phyloP scores from a whole-genome alignment of 2,888 invertebrate species.

The Caenorhabditis zanzibari region DNA sequence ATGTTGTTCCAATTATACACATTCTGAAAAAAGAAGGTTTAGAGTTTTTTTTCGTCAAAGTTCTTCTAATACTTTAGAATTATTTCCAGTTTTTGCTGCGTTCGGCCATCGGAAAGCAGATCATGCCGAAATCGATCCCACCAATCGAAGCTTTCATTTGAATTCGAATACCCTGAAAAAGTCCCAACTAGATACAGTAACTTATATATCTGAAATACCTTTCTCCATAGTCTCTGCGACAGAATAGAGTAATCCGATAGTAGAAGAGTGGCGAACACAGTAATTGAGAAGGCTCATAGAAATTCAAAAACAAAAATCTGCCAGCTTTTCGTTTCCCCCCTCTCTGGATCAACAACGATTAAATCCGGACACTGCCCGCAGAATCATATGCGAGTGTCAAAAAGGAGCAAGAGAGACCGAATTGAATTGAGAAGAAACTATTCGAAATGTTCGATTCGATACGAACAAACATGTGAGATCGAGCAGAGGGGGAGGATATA shows the following conservation, averaged over 20 bases:
- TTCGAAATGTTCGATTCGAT: slow-evolving; percentile 58
- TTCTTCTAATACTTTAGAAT: slow-evolving; percentile 27
- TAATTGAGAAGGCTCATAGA: slow-evolving; percentile 55
- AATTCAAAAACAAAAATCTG: slow-evolving; percentile 26
- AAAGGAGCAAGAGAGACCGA: slow-evolving; percentile 14
- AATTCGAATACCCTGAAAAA: slow-evolving; percentile 25
- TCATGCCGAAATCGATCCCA: slow-evolving; percentile 57
- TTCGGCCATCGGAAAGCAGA: slow-evolving; percentile 35
- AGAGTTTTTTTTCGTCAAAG: not conserved
- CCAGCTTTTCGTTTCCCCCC: not conserved
- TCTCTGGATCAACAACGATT: not conserved
- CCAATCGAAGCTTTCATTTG: slow-evolving; percentile 44
- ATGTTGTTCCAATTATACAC: slow-evolving; percentile 54
- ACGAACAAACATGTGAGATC: slow-evolving; percentile 46
- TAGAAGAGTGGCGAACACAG: slow-evolving; percentile 46
- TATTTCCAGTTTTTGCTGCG: slow-evolving; percentile 53
- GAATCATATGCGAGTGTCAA: slow-evolving; percentile 58
- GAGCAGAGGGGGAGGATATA: not conserved
- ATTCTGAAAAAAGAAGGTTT: slow-evolving; percentile 33
- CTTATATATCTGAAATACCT: slow-evolving; percentile 9
- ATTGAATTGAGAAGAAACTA: slow-evolving; percentile 23
- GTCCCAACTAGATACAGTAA: not conserved
- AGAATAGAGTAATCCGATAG: slow-evolving; percentile 51
- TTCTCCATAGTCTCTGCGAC: slow-evolving; percentile 48
- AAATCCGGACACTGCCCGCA: slow-evolving; percentile 13